A percentile compares a stretch with the other conserved stretches of the same genome.
phyloP scores from a whole-genome alignment of 2,888 invertebrate species.

The Synergus itoensis region DNA sequence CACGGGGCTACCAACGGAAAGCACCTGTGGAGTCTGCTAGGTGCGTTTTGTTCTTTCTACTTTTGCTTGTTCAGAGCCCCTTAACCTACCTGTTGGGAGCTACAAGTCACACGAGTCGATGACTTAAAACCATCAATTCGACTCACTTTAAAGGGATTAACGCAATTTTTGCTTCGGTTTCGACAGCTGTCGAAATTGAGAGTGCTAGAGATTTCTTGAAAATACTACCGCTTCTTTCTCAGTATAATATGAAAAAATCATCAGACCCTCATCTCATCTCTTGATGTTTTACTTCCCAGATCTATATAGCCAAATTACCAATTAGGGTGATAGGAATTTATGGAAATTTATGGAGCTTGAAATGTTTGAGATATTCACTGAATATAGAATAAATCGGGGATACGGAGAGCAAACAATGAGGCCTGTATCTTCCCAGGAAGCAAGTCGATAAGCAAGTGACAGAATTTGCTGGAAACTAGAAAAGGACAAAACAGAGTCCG shows the following conservation, averaged over 20 bases:
- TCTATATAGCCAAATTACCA: background rate
- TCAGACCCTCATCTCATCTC: conserved; percentile 40
- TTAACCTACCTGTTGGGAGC: conserved; percentile 63
- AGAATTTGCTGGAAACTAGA: conserved; percentile 37
- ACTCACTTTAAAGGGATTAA: conserved; percentile 70
- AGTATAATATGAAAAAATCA: conserved; percentile 66
- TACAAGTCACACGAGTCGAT: conserved; percentile 55
- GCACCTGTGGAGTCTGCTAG: conserved; percentile 71
- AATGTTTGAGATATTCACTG: too few relatives aligned
- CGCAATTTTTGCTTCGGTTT: conserved; percentile 59
- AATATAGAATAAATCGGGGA: too few relatives aligned
- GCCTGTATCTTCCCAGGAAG: background rate
- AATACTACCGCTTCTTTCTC: conserved; percentile 59
- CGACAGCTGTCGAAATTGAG: conserved; percentile 41
- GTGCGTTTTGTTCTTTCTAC: conserved; percentile 67
- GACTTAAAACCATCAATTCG: conserved; percentile 49
- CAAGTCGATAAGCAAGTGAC: conserved; percentile 21
- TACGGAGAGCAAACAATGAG: too few relatives aligned
- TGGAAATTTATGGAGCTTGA: too few relatives aligned
- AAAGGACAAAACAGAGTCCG: background rate
- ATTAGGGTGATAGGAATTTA: background rate
- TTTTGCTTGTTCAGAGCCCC: conserved; percentile 42
- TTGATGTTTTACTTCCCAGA: background rate
- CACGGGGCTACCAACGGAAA: conserved; percentile 52
- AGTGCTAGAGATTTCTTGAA: conserved; percentile 47